Evolutionary conservation across 2,888 invertebrate genomes (phyloP), one percentile per base, ranked within the genome.

Genomic region (Monopis laevigella): DNA sequence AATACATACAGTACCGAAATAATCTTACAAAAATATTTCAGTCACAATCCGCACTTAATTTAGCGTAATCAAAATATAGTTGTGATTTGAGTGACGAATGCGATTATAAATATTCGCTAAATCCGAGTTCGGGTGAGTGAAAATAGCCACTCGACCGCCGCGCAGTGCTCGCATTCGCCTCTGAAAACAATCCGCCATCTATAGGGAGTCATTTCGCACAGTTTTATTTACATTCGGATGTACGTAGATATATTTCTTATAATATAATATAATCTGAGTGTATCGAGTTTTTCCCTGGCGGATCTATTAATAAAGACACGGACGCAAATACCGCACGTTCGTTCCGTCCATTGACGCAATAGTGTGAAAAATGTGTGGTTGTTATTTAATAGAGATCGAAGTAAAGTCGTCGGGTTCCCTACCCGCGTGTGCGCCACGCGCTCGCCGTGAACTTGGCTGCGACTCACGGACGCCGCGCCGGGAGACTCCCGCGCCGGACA

Each of bases 331-430:
- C 66, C 72, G 70, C 67, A 63, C 67, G 68, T 59, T 65, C 61
- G 53, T 64, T 56, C 65, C 65, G 67, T 63, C 63, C 68, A 74
- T 73, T 78, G 78, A 80, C 78, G 78, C 65, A 80, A 74, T 71
- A 62, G 62, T 53, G 59, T 63, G 68, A 74, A 75, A 80, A 80
- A 75, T 74, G 66, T 65, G 65, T 62, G 59, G 62, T 58, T 58
- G 65, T 70, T 72, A 71, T 74, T 77, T 68, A 69, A 68, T 71
- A 44, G 62, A 65, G 65, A 35, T 26, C 30, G 51, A 49, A 62
- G 68, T 65, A 68, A 69, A 74, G 62, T 59, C 59, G 56, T 63
- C 59, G 63, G 67, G 62, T 58, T 66, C 55, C 52, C 48, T 46
- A 48, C 11, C n/a, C 11, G 45, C 29, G 47, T 53, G 55, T 59